A percentile compares a stretch with the other conserved stretches of the same genome.
These are phyloP conservation scores for Calliopum simillimum DNA, from an alignment of 2,888 invertebrate species.

Conservation along the genomic window DNA sequence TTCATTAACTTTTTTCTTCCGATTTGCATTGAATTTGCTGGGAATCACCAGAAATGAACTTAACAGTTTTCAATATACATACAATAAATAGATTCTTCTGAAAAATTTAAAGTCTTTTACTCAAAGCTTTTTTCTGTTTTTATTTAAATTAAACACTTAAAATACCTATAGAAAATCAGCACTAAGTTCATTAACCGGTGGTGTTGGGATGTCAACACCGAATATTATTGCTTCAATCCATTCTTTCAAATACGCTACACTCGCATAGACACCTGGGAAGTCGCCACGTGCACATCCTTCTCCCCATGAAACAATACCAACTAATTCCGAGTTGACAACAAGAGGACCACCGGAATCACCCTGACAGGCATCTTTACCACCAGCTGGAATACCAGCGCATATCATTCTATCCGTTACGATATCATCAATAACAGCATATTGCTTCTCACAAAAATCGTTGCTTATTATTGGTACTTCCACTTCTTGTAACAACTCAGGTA, in stretches of 20 bases:
- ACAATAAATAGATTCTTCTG: too few species aligned
- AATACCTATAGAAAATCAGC: too few species aligned
- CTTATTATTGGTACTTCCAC: slow-evolving; percentile 54
- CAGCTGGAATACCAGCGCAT: slow-evolving; percentile 56
- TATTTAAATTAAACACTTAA: too few species aligned
- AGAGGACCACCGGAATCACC: slow-evolving; percentile 63
- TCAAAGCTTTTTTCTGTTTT: too few species aligned
- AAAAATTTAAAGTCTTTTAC: too few species aligned
- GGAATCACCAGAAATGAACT: too few species aligned
- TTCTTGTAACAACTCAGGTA: slow-evolving; percentile 49
- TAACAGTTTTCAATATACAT: too few species aligned
- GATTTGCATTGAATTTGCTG: too few species aligned
- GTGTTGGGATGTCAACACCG: too few species aligned
- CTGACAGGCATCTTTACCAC: slow-evolving; percentile 58
- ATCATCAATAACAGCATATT: slow-evolving; percentile 47
- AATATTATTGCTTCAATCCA: slow-evolving; percentile 47
- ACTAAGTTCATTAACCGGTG: too few species aligned
- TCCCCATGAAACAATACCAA: slow-evolving; percentile 63
- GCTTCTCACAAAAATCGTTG: slow-evolving; percentile 48
- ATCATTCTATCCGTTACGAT: slow-evolving; percentile 56
- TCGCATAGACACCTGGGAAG: slow-evolving; percentile 58
- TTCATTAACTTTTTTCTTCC: too few species aligned
- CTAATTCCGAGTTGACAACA: slow-evolving; percentile 50
- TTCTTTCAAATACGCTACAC: slow-evolving; percentile 44
- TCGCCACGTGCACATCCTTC: slow-evolving; percentile 57